These are phyloP conservation scores for Theocolax elegans DNA, from an alignment of 1,140 invertebrate genomes.

Conservation along the genomic window DNA sequence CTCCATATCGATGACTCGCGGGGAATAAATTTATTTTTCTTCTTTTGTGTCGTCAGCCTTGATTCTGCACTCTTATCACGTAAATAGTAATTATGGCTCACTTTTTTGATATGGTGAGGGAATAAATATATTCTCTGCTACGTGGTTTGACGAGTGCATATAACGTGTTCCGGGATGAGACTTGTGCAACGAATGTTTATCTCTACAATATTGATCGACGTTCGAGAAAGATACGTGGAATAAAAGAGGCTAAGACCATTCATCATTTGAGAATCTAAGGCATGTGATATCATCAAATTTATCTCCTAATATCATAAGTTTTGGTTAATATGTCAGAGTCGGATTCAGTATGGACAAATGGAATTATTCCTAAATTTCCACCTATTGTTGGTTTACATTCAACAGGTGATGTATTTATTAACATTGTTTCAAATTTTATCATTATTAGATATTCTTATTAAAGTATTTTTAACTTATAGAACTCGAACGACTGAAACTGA, in stretches of 20 bases:
- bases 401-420: slow-evolving; percentile 44
- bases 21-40: no score
- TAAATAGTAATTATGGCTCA: no score
- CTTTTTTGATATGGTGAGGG: no score
- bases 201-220: not conserved
- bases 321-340: slow-evolving; percentile 46
- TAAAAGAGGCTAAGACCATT: no score
- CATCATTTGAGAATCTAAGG: no score
- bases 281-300: no score
- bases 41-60: no score
- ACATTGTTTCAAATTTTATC: slow-evolving; percentile 37
- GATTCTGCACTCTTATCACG: no score
- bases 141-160: no score
- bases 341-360: slow-evolving; percentile 55
- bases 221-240: not conserved
- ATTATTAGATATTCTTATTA: slow-evolving; percentile 36
- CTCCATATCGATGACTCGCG: no score
- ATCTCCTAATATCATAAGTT: no score
- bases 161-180: not conserved
- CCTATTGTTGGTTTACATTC: slow-evolving; percentile 40
- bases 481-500: slow-evolving; percentile 56
- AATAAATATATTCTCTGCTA: no score
- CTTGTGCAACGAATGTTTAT: not conserved
- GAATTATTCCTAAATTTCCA: slow-evolving; percentile 51
- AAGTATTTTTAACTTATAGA: slow-evolving; percentile 37